Evolutionary conservation across 2,797 vertebrate genomes (phyloP).

Genomic region (Channallabes apus): DNA sequence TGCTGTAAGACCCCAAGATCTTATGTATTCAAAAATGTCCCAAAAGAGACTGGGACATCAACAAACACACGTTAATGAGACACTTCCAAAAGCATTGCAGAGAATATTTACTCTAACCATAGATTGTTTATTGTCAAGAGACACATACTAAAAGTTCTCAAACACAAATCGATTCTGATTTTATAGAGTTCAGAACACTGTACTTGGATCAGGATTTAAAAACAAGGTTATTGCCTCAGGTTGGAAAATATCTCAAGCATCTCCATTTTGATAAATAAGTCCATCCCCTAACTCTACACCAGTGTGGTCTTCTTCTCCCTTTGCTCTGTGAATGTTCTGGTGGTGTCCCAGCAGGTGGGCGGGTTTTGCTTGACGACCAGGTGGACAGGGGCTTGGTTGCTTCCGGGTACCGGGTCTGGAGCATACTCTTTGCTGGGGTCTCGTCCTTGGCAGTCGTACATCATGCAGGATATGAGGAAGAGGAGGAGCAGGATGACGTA

Average conservation of each 20-base stretch:
- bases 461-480: conserved; percentile 93
- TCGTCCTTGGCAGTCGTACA: conserved; percentile 95
- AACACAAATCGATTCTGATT: neutral
- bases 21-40: neutral
- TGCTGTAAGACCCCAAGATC: too few species aligned
- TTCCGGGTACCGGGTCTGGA: conserved; percentile 72
- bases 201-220: neutral
- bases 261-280: neutral
- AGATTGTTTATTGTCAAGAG: neutral
- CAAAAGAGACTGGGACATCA: too few species aligned
- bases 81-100: neutral
- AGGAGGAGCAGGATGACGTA: conserved; percentile 94
- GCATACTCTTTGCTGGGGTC: conserved; percentile 91
- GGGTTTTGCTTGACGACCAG: conserved; percentile 87
- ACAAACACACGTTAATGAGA: neutral
- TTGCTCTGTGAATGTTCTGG: conserved; percentile 70
- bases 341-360: conserved; percentile 66
- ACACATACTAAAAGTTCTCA: neutral
- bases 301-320: conserved; percentile 78
- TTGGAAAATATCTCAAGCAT: neutral
- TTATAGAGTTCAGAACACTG: neutral
- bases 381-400: conserved; percentile 82
- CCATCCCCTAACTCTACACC: conserved; percentile 59
- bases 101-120: neutral
- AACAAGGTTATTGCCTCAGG: neutral